Base-by-base conservation (phyloP, 2,888 invertebrate species). In the Rhynchonema sp. region DNA sequence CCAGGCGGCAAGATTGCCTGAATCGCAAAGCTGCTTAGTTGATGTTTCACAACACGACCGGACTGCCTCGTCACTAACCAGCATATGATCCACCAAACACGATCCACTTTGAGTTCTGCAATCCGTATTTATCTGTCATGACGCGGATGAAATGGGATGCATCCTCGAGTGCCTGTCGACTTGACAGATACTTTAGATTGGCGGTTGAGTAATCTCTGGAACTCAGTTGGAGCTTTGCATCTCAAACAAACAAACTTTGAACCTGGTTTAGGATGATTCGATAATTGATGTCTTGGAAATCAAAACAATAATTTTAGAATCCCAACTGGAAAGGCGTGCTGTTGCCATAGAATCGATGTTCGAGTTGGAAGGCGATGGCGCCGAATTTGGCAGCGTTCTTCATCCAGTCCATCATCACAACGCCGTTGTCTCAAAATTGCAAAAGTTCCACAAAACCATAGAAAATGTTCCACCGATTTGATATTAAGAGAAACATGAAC, bases 61-160 rank as follows among this genome's bases (percentile, higher is more conserved):
- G n/a, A n/a, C n/a, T n/a, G n/a, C n/a, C n/a, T n/a, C n/a, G n/a
- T n/a, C 13, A 53, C 22, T n/a, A 20, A 53, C 53, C 53, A 9
- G 55, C 55, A 27, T 55, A 55, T 3, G 55, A 55, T 13, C 55
- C 55, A 28, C 55, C 55, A n/a, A 55, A 55, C 20, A 55, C 55
- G 20, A 55, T 26, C 55, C 55, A 55, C 27, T 27, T 55, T 9
- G 28, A 2, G 17, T 6, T 2, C 22, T 9, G 6, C 27, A 55
- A 27, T 26, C 27, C 27, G 55, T 55, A 55, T 9, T 55, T 28
- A 26, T 9, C 22, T 3, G 3, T 55, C 28, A 27, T 27, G 6
- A 26, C 17, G 20, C 25, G 20, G 3, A 55, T 55, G 28, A 55
- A 55, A 20, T 55, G 3, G 20, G 28, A 25, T 20, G 25, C 25